Evolutionary conservation across 2,888 invertebrate genomes (phyloP).

Genomic region (Habrosyne pyritoides): DNA sequence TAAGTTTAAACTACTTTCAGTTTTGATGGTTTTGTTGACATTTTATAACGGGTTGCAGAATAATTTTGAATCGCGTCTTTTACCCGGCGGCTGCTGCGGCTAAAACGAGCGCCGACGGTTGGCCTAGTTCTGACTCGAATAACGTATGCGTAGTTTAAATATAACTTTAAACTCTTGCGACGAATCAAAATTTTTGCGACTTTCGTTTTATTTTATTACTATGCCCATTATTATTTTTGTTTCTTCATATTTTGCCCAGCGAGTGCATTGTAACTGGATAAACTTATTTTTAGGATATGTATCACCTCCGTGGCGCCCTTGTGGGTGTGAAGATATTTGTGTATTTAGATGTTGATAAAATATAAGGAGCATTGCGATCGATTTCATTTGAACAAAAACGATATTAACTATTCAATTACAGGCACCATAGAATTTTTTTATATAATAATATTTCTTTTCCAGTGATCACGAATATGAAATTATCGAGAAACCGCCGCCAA

Average conservation of each 20-base stretch:
- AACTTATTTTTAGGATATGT: slow-evolving; percentile 41
- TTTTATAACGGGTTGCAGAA: slow-evolving; percentile 64
- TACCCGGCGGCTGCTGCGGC: slow-evolving; percentile 77
- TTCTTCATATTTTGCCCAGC: slow-evolving; percentile 31
- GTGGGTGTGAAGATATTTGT: no score
- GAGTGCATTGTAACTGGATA: slow-evolving; percentile 29
- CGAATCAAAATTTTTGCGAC: slow-evolving; percentile 57
- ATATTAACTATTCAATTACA: no score
- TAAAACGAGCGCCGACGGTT: slow-evolving; percentile 79
- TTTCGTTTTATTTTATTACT: slow-evolving; percentile 39
- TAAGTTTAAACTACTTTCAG: slow-evolving; percentile 56
- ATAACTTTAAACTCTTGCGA: slow-evolving; percentile 66
- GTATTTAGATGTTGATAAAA: background rate
- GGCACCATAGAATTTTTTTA: no score
- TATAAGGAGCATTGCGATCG: no score
- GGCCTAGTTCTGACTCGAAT: slow-evolving; percentile 80
- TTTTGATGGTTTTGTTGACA: slow-evolving; percentile 52
- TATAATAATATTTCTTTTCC: slow-evolving; percentile 59
- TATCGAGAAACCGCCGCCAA: slow-evolving; percentile 87
- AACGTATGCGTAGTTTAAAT: slow-evolving; percentile 71
- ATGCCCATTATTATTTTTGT: slow-evolving; percentile 21
- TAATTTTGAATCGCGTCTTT: slow-evolving; percentile 59
- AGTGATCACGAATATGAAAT: slow-evolving; percentile 98
- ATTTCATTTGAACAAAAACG: no score
- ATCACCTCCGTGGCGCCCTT: background rate